phyloP scores from a whole-genome alignment of 2,888 invertebrate genomes.

The Oxycera nigricornis region DNA sequence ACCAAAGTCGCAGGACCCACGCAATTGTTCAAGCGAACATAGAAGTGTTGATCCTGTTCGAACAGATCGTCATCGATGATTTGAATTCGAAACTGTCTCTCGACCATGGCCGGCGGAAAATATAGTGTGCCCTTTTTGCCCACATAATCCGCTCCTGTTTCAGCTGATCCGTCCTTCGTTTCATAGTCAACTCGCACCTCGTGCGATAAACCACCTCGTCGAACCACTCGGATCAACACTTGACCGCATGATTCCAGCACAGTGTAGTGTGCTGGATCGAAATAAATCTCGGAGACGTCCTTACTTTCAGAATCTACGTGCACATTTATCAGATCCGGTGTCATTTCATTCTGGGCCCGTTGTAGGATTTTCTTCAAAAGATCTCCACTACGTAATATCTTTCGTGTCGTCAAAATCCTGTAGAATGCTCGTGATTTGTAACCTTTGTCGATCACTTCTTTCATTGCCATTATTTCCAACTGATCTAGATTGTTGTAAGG shows the following conservation, averaged over 20 bases:
- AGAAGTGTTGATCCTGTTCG: constrained; percentile 99
- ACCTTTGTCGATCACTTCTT: constrained; percentile 87
- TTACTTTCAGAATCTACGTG: constrained; percentile 71
- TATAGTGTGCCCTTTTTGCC: constrained; percentile 83
- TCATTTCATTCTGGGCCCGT: constrained; percentile 81
- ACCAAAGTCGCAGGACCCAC: constrained; percentile 75
- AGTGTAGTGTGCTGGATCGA: constrained; percentile 97
- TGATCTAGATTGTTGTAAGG: constrained; percentile 91
- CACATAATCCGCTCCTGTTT: constrained; percentile 94
- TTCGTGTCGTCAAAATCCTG: constrained; percentile 93
- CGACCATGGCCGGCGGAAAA: constrained; percentile 88
- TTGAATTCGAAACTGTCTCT: constrained; percentile 85
- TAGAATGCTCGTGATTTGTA: constrained; percentile 97
- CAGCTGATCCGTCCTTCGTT: constrained; percentile 98
- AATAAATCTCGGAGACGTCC: constrained; percentile 78
- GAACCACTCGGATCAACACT: constrained; percentile 86
- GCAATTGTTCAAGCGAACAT: constrained; percentile 78
- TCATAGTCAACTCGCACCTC: constrained; percentile 88
- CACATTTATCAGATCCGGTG: constrained; percentile 75
- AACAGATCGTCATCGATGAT: constrained; percentile 99
- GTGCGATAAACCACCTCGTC: constrained; percentile 81
- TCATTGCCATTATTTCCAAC: constrained; percentile 91
- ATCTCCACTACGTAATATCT: constrained; percentile 93
- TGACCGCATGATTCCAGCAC: constrained; percentile 98
- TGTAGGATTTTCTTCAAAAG: constrained; percentile 88